Evolutionary conservation across 2,797 vertebrate species (phyloP).

Genomic region (Argyrosomus regius): DNA sequence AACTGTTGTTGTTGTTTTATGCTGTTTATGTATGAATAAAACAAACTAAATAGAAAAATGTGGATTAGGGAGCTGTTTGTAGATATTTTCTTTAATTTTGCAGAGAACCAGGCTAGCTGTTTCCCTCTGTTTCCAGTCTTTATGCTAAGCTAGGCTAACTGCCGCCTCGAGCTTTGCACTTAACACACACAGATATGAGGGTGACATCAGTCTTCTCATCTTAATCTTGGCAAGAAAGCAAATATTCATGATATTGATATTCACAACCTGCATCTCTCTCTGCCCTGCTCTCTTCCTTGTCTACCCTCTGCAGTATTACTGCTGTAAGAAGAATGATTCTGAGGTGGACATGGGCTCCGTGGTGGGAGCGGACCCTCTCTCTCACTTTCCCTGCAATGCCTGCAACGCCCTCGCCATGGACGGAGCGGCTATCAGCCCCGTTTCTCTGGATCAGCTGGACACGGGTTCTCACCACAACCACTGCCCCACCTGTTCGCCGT

Average conservation of each 20-base stretch:
- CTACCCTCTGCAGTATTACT: slow-evolving; percentile 90
- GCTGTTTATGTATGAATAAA: neutral
- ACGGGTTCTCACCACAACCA: slow-evolving; percentile 66
- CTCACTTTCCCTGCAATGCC: slow-evolving; percentile 90
- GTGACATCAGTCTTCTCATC: neutral
- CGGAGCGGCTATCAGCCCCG: slow-evolving; percentile 81
- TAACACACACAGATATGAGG: neutral
- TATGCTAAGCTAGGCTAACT: neutral
- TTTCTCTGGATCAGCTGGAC: slow-evolving; percentile 77
- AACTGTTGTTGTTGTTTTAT: neutral
- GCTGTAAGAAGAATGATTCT: slow-evolving; percentile 93
- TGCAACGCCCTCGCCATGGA: slow-evolving; percentile 91
- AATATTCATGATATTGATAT: neutral
- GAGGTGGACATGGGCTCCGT: slow-evolving; percentile 86
- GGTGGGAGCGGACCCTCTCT: slow-evolving; percentile 76
- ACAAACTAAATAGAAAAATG: neutral
- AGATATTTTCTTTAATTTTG: neutral
- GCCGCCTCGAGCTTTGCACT: neutral
- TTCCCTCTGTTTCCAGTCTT: neutral
- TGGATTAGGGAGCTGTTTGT: neutral
- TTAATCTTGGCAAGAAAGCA: neutral
- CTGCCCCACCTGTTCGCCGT: slow-evolving; percentile 91
- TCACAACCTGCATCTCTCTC: neutral
- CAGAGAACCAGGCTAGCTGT: neutral
- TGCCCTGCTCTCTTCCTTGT: neutral